Base-by-base conservation (phyloP, 1,140 invertebrate genomes). In the Tetraneura akinire region DNA sequence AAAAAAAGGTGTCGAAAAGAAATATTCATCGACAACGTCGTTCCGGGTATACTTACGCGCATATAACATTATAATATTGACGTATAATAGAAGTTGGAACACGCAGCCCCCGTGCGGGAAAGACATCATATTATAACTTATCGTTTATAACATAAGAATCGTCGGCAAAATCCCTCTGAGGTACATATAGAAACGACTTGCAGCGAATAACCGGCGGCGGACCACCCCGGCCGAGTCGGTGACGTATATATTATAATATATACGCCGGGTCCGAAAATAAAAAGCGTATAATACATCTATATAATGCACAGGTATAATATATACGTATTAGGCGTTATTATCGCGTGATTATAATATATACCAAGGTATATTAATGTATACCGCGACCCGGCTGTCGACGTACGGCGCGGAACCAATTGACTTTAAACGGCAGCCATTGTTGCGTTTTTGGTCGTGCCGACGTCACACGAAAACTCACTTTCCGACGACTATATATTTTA, bases 151-250 rank as follows among this genome's bases (percentile, higher is more conserved):
- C 8, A 37, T 37, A 37, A 37, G n/a, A 37, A 37, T 37, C 32
- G 32, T 37, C 45, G 42, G 32, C 26, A 5, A 55, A n/a, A 26
- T n/a, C 53, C 73, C 53, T 57, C 49, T 1, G 47, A n/a, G n/a
- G n/a, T n/a, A n/a, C n/a, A n/a, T n/a, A n/a, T n/a, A 14, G 60
- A 14, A 10, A 47, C 3, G 45, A 14, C 45, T 14, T 47, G 10
- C 13, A 4, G 32, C 8, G n/a, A n/a, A n/a, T n/a, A n/a, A 37
- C 26, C 14, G 23, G 62, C 29, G 32, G 32, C 18, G 16, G 73
- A 76, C 73, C 73, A 60, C 73, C 73, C 73, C 73, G 51, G 53
- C 73, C 73, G 51, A 32, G n/a, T n/a, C n/a, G 73, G 73, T 16
- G 49, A 37, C 32, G n/a, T 21, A 37, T 42, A n/a, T n/a, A n/a